Evolutionary conservation across 2,113 vertebrate species (phyloP).

Genomic region (Haplotaxodon microlepis): DNA sequence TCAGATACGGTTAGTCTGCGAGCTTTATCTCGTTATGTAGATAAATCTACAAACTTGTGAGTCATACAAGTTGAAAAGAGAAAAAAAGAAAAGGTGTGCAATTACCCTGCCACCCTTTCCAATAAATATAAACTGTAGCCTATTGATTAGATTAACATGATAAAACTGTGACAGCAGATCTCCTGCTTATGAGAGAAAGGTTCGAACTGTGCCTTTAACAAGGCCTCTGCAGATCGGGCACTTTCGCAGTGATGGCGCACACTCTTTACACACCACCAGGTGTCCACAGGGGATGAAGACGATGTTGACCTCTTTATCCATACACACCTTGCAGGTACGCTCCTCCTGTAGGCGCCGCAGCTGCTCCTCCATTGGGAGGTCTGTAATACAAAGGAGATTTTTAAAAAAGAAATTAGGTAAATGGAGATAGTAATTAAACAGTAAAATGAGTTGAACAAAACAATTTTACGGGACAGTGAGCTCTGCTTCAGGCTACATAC

Average conservation of each 20-base stretch:
- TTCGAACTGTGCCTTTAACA: slow-evolving; percentile 76
- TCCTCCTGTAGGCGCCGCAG: slow-evolving; percentile 79
- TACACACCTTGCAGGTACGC: slow-evolving; percentile 86
- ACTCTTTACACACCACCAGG: slow-evolving; percentile 83
- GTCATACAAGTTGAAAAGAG: background rate
- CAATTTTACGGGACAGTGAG: background rate
- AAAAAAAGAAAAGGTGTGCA: background rate
- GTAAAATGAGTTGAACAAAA: background rate
- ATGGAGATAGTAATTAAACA: background rate
- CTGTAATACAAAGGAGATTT: slow-evolving; percentile 6
- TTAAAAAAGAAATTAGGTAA: background rate
- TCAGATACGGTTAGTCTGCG: background rate
- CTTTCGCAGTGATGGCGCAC: slow-evolving; percentile 75
- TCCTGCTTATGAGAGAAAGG: slow-evolving; percentile 58
- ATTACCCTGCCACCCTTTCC: background rate
- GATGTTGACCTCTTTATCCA: slow-evolving; percentile 82
- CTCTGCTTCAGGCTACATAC: slow-evolving; percentile 62
- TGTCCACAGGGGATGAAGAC: slow-evolving; percentile 92
- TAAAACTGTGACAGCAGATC: background rate
- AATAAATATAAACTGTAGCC: background rate
- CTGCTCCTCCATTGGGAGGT: slow-evolving; percentile 81
- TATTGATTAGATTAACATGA: slow-evolving; percentile 18
- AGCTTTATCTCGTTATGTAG: background rate
- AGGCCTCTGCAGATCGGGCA: slow-evolving; percentile 88
- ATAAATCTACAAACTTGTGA: background rate